Base-by-base conservation (phyloP, 2,888 invertebrate species). In the Agrotis exclamationis region DNA sequence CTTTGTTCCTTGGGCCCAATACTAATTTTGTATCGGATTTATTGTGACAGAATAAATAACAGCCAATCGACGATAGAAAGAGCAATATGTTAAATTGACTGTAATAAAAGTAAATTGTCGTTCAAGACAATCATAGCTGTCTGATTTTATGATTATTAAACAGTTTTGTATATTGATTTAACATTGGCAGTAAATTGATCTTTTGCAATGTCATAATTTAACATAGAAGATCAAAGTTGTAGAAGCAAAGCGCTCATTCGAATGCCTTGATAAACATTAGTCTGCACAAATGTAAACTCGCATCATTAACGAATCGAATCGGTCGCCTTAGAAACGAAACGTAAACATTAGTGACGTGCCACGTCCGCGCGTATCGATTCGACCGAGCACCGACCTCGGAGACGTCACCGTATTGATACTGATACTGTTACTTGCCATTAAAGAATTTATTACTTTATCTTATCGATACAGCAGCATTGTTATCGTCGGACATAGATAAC, bases 271-370 rank as follows among this genome's bases (percentile, higher is more conserved):
- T 57, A 77, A 72, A 63, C 7, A 74, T 53, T 69, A 64, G 66
- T 65, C 69, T 58, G 72, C 59, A 44, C 69, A 73, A 79, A 79
- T 60, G 79, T 59, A 73, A 78, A 70, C 66, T 78, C 76, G 75
- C 79, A 81, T 85, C 79, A 86, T 84, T 86, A 88, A 87, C 84
- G 79, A 91, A 93, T 92, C 89, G 90, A 92, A 91, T 82, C 90
- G 89, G 95, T 95, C 90, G 91, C 94, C 94, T 86, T 93, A 90
- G 95, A 88, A 88, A 95, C 91, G 83, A 85, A 88, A 86, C 88
- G 91, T 92, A 95, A 95, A 95, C 95, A 95, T 66, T 84, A 88
- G 88, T 93, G 93, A 93, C 93, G 93, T 90, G 76, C 68, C 60
- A 48, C 63, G 78, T 77, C 77, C 79, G 63, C 74, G 70, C 77